Evolutionary conservation across 2,888 invertebrate genomes (phyloP), one percentile per base, ranked within the genome.

Genomic region (Saturnia japonica): DNA sequence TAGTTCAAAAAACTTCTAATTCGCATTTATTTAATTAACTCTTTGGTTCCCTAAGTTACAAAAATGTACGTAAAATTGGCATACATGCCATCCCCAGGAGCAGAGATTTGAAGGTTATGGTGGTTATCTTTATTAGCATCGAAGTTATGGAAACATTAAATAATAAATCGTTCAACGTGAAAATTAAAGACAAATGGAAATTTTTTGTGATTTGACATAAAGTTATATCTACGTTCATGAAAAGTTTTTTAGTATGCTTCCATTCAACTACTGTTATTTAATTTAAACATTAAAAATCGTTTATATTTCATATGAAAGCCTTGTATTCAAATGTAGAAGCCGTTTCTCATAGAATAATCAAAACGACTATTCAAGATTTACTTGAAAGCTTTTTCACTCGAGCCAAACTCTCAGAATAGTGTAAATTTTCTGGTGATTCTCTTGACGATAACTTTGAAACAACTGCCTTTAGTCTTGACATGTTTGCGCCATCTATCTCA

Each of bases 401-500:
- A 40, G 19, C 25, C 78, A 74, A 78, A 82, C 79, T 81, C 76
- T 71, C 72, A 74, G 80, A 77, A 74, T 74, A 76, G 75, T 83
- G 82, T 83, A 82, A 82, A 81, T 84, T 67, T 78, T 81, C 78
- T 79, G 68, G 75, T 77, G 76, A 81, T 82, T 82, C 81, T 80
- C 80, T 78, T 76, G 80, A 81, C 82, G 82, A 77, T 75, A 87
- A 90, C 81, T 91, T 89, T 80, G 81, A 81, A 86, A 86, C 85
- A 83, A 84, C 82, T 80, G 85, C 81, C 83, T 83, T 84, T 88
- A 90, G 85, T 88, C 66, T 82, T 86, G 89, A 88, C 91, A 85
- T 91, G 91, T 91, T 90, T 89, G 87, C 82, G 84, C 88, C 89
- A 92, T 92, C 89, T 85, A 90, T 92, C 90, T 74, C 77, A 82